phyloP scores from a whole-genome alignment of 2,113 vertebrate species.

The Rhizomys pruinosus region DNA sequence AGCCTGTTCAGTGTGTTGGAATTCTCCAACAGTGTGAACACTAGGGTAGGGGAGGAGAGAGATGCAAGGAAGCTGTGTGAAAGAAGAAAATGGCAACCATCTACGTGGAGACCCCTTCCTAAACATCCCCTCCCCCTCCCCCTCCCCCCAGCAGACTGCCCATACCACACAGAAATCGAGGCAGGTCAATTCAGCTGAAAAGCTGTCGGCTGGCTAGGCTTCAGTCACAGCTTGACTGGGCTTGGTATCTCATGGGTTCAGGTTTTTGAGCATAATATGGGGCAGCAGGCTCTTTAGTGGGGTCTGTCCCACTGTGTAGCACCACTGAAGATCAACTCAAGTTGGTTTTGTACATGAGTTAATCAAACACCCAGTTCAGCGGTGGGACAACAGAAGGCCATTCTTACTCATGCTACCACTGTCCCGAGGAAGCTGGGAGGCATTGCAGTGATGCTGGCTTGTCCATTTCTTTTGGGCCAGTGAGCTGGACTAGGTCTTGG shows the following conservation, averaged over 20 bases:
- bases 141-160: slow-evolving; percentile 18
- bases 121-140: background rate
- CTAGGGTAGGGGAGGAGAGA: background rate
- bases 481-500: background rate
- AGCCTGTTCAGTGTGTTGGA: background rate
- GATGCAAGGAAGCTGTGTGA: background rate
- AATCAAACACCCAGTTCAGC: background rate
- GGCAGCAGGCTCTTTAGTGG: background rate
- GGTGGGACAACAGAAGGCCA: background rate
- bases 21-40: background rate
- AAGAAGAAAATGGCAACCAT: background rate
- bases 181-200: background rate
- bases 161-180: background rate
- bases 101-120: background rate
- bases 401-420: background rate
- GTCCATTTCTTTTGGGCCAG: background rate
- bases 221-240: background rate
- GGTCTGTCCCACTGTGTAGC: background rate
- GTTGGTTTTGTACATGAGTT: background rate
- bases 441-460: background rate
- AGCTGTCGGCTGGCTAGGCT: background rate
- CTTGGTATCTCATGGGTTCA: background rate
- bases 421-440: background rate
- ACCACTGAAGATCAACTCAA: background rate
- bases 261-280: background rate